Evolutionary conservation across 2,888 invertebrate genomes (phyloP).

Genomic region (Lasioglossum villosulum): DNA sequence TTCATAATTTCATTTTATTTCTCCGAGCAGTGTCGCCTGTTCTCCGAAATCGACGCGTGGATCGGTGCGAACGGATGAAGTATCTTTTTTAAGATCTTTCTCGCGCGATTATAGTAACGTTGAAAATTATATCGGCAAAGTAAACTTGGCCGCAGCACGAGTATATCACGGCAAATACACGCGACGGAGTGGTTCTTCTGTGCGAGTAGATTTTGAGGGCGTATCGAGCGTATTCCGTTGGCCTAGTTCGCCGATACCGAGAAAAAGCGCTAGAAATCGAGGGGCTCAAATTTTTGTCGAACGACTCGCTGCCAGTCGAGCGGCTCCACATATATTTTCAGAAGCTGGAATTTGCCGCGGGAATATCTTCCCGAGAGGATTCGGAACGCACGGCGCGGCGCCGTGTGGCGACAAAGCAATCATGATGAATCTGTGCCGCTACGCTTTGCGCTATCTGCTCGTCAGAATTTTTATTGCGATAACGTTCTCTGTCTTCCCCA

Average conservation of each 20-base stretch:
- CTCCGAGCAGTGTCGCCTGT: not conserved
- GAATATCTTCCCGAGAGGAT: not conserved
- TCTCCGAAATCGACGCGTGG: not conserved
- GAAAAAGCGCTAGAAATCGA: conserved; percentile 25
- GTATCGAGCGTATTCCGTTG: conserved; percentile 52
- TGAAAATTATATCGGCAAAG: conserved; percentile 19
- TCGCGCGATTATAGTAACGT: not conserved
- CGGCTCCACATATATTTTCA: not conserved
- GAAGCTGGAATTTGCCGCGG: conserved; percentile 13
- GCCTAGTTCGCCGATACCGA: conserved; percentile 36
- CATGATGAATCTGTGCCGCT: not conserved
- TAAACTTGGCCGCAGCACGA: conserved; percentile 19
- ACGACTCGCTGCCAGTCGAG: not conserved
- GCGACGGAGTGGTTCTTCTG: conserved; percentile 18
- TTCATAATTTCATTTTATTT: not conserved
- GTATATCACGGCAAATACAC: conserved; percentile 1
- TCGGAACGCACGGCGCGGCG: not conserved
- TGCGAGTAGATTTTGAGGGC: conserved; percentile 54
- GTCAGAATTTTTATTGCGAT: not conserved
- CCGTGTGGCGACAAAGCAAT: not conserved
- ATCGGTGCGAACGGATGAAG: not conserved
- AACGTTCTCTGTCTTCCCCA: not conserved
- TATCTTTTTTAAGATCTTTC: conserved; percentile 20
- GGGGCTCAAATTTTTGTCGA: conserved; percentile 14
- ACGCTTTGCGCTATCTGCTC: not conserved